Evolutionary conservation across 2,113 vertebrate genomes (phyloP), one percentile per base, ranked within the genome.

Genomic region (Illadopsis cleaveri): DNA sequence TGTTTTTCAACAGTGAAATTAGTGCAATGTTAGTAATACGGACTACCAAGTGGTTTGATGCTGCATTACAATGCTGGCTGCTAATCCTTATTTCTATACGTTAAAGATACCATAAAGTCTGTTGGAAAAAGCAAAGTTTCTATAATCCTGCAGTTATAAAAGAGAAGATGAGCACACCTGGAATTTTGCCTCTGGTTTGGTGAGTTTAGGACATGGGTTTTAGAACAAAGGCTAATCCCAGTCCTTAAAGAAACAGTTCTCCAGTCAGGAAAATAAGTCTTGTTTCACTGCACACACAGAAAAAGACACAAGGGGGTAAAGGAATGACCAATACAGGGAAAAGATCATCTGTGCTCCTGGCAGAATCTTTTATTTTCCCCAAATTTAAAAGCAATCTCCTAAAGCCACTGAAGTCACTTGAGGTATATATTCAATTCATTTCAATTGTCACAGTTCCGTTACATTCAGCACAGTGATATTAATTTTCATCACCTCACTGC

Each of bases 401-500:
- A 83, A 40, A 71, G 24, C 6, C 56, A 68, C 17, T 28, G 38
- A 86, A 94, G 73, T 69, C 33, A 83, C 30, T 62, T 70, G 68
- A 89, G 76, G 27, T 81, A 40, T 90, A 62, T 81, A 47, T 94
- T 93, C 51, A 78, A 66, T 86, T 80, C 80, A 86, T 89, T 93
- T 90, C 35, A 51, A 12, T 89, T 76, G 69, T 86, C 64, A 83
- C 56, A 75, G 38, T 93, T 86, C 28, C 0, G 0, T 91, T 91
- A 38, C 7, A 2, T 81, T 86, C 60, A 68, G 22, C 35, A 64
- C 64, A 84, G 38, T 44, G 20, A 18, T 79, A 83, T 86, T 90
- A 94, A 82, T 95, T 96, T 94, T 95, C 86, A 71, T 50, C 86
- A 75, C 64, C n/a, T 92, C 83, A 60, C 47, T 81, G 83, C 72